These are phyloP conservation scores for Bradysia coprophila DNA, from an alignment of 1,140 invertebrate genomes.

Conservation along the genomic window DNA sequence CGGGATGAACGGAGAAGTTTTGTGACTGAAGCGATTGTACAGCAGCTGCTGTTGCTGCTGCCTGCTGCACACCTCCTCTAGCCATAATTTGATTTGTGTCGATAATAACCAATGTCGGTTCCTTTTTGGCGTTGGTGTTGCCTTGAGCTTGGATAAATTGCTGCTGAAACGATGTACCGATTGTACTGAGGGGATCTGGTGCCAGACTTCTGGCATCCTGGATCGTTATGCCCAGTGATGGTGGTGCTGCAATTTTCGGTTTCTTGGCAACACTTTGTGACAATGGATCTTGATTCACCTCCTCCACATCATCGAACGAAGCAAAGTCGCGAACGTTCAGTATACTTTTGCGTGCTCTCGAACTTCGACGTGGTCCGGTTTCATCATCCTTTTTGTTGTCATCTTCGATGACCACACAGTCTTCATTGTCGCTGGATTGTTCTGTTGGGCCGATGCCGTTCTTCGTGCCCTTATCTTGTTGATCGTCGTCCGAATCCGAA, in stretches of 20 bases:
- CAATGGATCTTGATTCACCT: slow-evolving; percentile 50
- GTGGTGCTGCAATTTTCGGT: slow-evolving; percentile 10
- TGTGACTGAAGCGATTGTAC: neutral
- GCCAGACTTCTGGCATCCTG: slow-evolving; percentile 19
- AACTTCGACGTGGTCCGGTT: slow-evolving; percentile 32
- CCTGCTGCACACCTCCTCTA: neutral
- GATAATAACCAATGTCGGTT: slow-evolving; percentile 58
- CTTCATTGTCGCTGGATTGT: slow-evolving; percentile 17
- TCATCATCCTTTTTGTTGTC: slow-evolving; percentile 36
- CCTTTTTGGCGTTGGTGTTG: slow-evolving; percentile 34
- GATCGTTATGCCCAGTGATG: slow-evolving; percentile 14
- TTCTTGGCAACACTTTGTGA: slow-evolving; percentile 23
- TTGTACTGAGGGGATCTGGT: neutral
- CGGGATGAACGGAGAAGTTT: neutral
- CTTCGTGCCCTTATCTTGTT: neutral
- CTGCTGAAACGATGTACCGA: slow-evolving; percentile 16
- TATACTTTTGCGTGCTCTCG: slow-evolving; percentile 14
- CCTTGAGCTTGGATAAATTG: slow-evolving; percentile 24
- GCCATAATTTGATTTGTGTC: slow-evolving; percentile 55
- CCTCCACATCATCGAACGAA: slow-evolving; percentile 38
- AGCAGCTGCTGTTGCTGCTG: neutral
- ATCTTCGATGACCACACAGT: slow-evolving; percentile 37
- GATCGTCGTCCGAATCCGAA: slow-evolving; percentile 9
- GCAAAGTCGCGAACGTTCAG: slow-evolving; percentile 4
- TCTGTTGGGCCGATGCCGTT: slow-evolving; percentile 5